Percentiles rank a stretch among this genome's conserved stretches.
phyloP scores from a whole-genome alignment of 2,888 invertebrate species.

The Trichopria drosophilae region DNA sequence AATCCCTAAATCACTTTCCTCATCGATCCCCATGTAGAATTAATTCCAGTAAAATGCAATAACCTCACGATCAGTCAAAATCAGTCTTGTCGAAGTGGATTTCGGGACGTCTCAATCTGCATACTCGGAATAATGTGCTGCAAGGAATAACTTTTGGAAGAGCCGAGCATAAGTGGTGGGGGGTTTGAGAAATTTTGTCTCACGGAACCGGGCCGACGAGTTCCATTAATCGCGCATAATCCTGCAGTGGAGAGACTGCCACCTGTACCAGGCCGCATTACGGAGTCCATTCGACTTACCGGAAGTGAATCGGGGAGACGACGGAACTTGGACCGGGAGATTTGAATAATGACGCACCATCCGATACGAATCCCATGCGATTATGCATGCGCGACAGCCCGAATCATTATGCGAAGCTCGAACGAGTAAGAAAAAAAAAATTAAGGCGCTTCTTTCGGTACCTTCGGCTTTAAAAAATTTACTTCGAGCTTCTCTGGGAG shows the following conservation, averaged over 20 bases:
- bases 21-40: no score
- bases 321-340: conserved; percentile 22
- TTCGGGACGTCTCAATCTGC: no score
- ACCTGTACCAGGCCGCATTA: neutral
- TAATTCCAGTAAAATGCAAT: no score
- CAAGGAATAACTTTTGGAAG: neutral
- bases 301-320: conserved; percentile 19
- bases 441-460: conserved; percentile 16
- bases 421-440: conserved; percentile 35
- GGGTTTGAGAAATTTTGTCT: neutral
- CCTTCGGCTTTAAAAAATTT: no score
- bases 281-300: conserved; percentile 12
- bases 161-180: neutral
- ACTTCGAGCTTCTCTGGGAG: no score
- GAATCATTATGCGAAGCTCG: conserved; percentile 34
- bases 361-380: conserved; percentile 15
- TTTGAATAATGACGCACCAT: conserved; percentile 38
- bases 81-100: no score
- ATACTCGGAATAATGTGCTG: neutral
- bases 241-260: neutral
- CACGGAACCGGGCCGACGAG: conserved; percentile 2
- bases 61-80: no score
- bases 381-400: conserved; percentile 40
- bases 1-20: no score
- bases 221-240: conserved; percentile 28